Conservation (phyloP, 1,140 invertebrate genomes). For the Neoseiulus cucumeris region DNA sequence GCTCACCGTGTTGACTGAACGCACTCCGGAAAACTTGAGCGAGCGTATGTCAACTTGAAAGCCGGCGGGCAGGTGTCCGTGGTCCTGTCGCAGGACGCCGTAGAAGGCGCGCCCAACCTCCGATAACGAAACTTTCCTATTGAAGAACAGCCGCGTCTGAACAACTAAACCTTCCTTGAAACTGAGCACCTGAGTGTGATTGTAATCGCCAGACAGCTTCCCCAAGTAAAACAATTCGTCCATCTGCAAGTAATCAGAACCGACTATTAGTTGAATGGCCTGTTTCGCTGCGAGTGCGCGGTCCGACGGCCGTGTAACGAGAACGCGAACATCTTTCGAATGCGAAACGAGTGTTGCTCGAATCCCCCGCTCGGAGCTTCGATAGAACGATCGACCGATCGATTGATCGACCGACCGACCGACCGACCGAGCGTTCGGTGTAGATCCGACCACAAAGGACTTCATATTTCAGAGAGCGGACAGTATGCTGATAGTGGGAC, state of each 20-base stretch:
- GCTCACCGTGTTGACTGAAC: not conserved
- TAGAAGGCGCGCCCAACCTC: not conserved
- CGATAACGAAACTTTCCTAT: not conserved
- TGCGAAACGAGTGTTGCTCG: no score
- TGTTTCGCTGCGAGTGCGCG: no score
- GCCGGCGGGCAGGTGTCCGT: slow-evolving; percentile 1
- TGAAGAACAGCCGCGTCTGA: slow-evolving; percentile 2
- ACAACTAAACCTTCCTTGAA: not conserved
- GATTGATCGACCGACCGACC: no score
- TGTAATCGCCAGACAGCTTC: slow-evolving; percentile 6
- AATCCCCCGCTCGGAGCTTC: no score
- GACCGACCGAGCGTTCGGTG: no score
- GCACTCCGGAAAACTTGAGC: not conserved
- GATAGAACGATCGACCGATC: no score
- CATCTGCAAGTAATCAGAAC: not conserved
- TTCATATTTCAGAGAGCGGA: no score
- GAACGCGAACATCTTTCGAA: no score
- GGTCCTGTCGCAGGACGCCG: not conserved
- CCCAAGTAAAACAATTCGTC: slow-evolving; percentile 7
- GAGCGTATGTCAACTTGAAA: slow-evolving; percentile 7
- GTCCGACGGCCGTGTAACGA: no score
- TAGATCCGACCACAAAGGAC: no score
- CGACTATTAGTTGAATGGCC: not conserved
- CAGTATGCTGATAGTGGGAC: no score
- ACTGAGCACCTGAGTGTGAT: slow-evolving; percentile 5